Percentiles rank a stretch among this genome's conserved stretches.
These are phyloP conservation scores for Rosalia funebris DNA, from an alignment of 2,888 invertebrate genomes.

Conservation along the genomic window DNA sequence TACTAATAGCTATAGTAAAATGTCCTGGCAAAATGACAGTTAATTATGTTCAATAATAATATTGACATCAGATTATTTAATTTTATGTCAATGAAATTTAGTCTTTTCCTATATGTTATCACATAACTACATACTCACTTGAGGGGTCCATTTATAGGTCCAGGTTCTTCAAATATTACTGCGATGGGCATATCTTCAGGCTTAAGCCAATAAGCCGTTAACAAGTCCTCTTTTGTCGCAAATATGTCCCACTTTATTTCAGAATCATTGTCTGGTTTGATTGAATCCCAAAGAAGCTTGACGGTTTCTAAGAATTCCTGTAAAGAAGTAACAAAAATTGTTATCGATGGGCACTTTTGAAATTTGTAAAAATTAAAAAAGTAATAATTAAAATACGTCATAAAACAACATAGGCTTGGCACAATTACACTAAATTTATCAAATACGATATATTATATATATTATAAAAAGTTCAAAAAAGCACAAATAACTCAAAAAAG, in stretches of 20 bases:
- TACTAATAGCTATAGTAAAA: too few species aligned
- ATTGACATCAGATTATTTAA: too few species aligned
- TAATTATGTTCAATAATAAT: too few species aligned
- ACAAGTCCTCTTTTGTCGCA: conserved; percentile 73
- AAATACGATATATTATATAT: too few species aligned
- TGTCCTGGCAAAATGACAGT: too few species aligned
- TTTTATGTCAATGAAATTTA: background rate
- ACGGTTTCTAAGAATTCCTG: conserved; percentile 74
- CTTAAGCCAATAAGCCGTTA: conserved; percentile 75
- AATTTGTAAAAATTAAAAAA: conserved; percentile 10
- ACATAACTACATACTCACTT: background rate
- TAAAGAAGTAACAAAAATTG: conserved; percentile 37
- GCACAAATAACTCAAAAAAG: too few species aligned
- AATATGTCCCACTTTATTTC: conserved; percentile 73
- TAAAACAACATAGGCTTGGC: too few species aligned
- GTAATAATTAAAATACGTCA: too few species aligned
- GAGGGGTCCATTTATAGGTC: conserved; percentile 60
- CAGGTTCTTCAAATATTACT: conserved; percentile 72
- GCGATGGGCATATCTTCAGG: conserved; percentile 76
- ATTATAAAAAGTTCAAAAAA: too few species aligned
- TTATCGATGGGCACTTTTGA: background rate
- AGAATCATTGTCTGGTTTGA: conserved; percentile 51
- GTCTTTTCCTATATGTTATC: too few species aligned
- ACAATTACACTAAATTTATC: too few species aligned
- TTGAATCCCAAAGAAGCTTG: conserved; percentile 70